Conservation (phyloP, 2,888 invertebrate species). For the Noctua pronuba region DNA sequence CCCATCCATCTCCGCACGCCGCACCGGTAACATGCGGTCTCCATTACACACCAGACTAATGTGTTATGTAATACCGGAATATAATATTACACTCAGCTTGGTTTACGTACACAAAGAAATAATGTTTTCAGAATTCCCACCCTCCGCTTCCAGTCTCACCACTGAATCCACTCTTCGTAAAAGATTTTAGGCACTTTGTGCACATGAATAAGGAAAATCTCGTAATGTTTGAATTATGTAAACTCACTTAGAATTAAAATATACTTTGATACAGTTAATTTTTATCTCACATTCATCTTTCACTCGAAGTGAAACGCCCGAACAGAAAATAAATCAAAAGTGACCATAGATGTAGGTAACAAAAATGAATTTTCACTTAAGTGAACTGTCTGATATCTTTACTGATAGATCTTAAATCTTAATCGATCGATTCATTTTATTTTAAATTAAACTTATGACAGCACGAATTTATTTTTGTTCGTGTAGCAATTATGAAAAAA, state of each 20-base stretch:
- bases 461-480: not conserved
- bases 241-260: not conserved
- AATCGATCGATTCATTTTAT: not conserved
- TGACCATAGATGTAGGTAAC: not conserved
- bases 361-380: not conserved
- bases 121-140: constrained; percentile 43
- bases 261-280: too few relatives aligned
- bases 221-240: not conserved
- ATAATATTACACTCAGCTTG: constrained; percentile 29
- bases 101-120: constrained; percentile 34
- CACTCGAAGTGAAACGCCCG: not conserved
- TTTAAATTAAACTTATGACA: not conserved
- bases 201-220: constrained; percentile 19
- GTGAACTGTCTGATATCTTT: not conserved
- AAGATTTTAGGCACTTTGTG: constrained; percentile 33
- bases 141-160: constrained; percentile 14
- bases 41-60: constrained; percentile 49
- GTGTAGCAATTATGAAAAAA: not conserved
- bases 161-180: constrained; percentile 13
- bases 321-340: not conserved
- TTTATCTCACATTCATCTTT: not conserved
- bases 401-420: not conserved
- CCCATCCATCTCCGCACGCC: constrained; percentile 40
- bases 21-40: constrained; percentile 26
- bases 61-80: constrained; percentile 32